Evolutionary conservation across 2,888 invertebrate genomes (phyloP).

Genomic region (Gisinianus flammeolus): DNA sequence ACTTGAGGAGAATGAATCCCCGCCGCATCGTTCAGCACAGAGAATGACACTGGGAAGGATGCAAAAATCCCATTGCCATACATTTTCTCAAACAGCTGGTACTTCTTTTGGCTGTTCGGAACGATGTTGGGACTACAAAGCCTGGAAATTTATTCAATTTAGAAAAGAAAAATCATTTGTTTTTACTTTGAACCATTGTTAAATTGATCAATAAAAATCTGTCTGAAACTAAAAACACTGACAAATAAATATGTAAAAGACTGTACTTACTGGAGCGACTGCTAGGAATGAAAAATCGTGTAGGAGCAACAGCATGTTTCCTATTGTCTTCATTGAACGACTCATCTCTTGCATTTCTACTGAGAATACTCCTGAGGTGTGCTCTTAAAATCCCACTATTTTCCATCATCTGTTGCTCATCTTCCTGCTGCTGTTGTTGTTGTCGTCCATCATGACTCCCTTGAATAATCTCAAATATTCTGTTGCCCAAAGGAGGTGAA

Average conservation of each 20-base stretch:
- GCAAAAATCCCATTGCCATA: slow-evolving; percentile 61
- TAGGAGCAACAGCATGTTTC: slow-evolving; percentile 25
- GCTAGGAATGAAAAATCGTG: slow-evolving; percentile 23
- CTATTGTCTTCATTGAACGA: slow-evolving; percentile 19
- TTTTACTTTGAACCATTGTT: background rate
- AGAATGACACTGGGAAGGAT: slow-evolving; percentile 62
- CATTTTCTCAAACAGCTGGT: slow-evolving; percentile 61
- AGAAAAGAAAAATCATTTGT: background rate
- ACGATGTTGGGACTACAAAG: slow-evolving; percentile 13
- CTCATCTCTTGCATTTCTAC: slow-evolving; percentile 4
- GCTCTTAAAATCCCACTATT: background rate
- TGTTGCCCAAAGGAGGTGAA: background rate
- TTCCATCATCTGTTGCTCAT: slow-evolving; percentile 2
- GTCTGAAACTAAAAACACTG: background rate
- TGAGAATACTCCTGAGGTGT: slow-evolving; percentile 15
- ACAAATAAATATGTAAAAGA: background rate
- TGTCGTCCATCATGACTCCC: background rate
- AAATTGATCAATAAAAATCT: background rate
- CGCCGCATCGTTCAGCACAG: slow-evolving; percentile 60
- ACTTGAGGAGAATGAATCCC: too few relatives aligned
- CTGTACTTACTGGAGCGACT: slow-evolving; percentile 36
- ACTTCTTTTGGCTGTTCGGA: slow-evolving; percentile 59
- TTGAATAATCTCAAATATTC: background rate
- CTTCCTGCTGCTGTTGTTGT: background rate
- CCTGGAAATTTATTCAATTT: background rate